Evolutionary conservation across 2,113 vertebrate species (phyloP).

Genomic region (Noctilio leporinus): DNA sequence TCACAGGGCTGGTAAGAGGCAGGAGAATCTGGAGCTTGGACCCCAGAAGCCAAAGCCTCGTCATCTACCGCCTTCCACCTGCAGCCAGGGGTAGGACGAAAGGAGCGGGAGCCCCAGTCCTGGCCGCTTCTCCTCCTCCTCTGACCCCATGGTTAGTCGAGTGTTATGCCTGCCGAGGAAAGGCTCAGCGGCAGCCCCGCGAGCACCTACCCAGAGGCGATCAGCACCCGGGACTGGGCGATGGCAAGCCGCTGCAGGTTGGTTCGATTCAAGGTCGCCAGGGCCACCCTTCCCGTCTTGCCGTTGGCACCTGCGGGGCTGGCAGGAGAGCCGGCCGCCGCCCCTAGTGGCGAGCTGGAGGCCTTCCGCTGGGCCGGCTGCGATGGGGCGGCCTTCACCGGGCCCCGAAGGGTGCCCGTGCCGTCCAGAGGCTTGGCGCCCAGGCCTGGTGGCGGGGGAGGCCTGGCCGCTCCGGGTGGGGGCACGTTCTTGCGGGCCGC

Average conservation of each 20-base stretch:
- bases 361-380: constrained; percentile 77
- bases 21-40: neutral
- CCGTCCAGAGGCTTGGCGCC: constrained; percentile 31
- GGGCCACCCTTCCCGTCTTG: constrained; percentile 74
- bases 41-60: neutral
- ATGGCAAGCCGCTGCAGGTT: constrained; percentile 91
- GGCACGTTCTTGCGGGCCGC: constrained; percentile 41
- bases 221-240: constrained; percentile 93
- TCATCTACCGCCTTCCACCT: neutral
- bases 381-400: constrained; percentile 76
- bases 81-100: neutral
- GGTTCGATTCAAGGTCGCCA: constrained; percentile 86
- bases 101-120: neutral
- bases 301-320: constrained; percentile 48
- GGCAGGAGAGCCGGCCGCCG: constrained; percentile 64
- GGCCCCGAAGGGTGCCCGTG: constrained; percentile 39
- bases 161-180: neutral
- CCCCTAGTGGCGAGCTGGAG: constrained; percentile 73
- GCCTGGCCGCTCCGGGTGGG: neutral
- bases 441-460: neutral
- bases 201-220: constrained; percentile 91
- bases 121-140: neutral
- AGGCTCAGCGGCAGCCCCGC: accelerated
- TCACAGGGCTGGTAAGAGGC: too few species aligned
- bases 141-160: neutral